Conservation (phyloP, 1,140 invertebrate genomes). For the Planococcus citri region DNA sequence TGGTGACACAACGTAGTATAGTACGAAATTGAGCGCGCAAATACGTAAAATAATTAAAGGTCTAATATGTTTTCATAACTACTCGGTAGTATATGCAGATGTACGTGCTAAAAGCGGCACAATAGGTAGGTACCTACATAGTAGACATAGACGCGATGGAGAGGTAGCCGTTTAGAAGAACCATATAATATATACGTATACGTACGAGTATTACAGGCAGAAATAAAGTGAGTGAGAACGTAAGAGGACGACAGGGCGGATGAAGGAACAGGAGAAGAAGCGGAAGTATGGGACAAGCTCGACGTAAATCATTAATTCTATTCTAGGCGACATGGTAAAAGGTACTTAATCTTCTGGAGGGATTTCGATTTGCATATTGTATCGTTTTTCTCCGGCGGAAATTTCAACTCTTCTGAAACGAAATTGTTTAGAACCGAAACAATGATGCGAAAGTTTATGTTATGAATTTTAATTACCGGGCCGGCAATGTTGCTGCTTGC, state of each 20-base stretch:
- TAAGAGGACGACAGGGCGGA: background rate
- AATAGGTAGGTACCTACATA: too few species aligned
- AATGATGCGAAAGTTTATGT: background rate
- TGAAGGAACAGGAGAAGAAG: background rate
- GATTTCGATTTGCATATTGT: constrained; percentile 7
- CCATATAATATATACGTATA: too few species aligned
- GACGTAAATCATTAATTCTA: constrained; percentile 7
- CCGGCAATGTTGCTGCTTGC: background rate
- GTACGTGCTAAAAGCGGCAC: too few species aligned
- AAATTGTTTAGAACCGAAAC: background rate
- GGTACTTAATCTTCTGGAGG: background rate
- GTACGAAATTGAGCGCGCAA: background rate
- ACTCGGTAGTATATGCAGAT: too few species aligned
- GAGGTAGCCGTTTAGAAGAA: too few species aligned
- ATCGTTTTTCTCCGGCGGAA: background rate
- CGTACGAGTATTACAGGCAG: too few species aligned
- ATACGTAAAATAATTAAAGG: constrained; percentile 4
- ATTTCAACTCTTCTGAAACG: background rate
- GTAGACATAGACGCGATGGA: too few species aligned
- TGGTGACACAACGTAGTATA: too few species aligned
- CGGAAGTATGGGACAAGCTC: background rate
- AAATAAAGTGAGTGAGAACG: too few species aligned
- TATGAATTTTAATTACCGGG: background rate
- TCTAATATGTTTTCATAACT: constrained; percentile 8
- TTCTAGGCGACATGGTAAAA: background rate